These are phyloP conservation scores for Gryon sp. DNA, from an alignment of 1,140 invertebrate genomes.

Conservation along the genomic window DNA sequence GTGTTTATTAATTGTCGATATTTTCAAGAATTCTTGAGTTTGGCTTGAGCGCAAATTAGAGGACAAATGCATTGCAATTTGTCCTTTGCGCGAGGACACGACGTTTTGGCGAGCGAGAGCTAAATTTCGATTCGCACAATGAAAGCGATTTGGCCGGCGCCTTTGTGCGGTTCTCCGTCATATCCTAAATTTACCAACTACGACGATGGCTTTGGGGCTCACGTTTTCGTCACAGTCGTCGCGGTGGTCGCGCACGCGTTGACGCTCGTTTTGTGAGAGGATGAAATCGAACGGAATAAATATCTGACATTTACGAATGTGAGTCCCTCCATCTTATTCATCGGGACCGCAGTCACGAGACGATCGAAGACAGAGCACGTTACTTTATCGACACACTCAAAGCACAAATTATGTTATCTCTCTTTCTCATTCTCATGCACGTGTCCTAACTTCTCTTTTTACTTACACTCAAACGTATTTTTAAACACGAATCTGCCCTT, in stretches of 20 bases:
- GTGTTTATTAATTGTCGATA: too few species aligned
- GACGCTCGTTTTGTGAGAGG: constrained; percentile 45
- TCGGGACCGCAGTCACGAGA: constrained; percentile 38
- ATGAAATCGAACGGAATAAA: constrained; percentile 63
- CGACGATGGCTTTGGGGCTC: constrained; percentile 4
- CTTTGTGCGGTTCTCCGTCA: constrained; percentile 43
- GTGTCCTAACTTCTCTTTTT: not conserved
- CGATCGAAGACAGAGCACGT: constrained; percentile 42
- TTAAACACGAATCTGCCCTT: constrained; percentile 54
- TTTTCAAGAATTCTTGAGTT: too few species aligned
- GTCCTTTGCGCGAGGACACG: constrained; percentile 17
- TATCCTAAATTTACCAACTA: constrained; percentile 52
- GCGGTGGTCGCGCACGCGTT: constrained; percentile 16
- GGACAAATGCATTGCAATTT: constrained; percentile 30
- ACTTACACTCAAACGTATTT: constrained; percentile 28
- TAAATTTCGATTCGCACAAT: constrained; percentile 37
- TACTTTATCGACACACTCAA: constrained; percentile 37
- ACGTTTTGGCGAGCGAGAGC: constrained; percentile 19
- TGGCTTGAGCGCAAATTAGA: constrained; percentile 31
- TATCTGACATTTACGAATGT: constrained; percentile 64
- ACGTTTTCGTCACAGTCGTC: constrained; percentile 17
- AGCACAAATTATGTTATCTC: constrained; percentile 18
- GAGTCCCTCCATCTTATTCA: not conserved
- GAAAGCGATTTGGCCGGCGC: constrained; percentile 30
- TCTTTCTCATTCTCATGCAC: not conserved